These are phyloP conservation scores for Brienomyrus longianalis DNA, from an alignment of 2,113 vertebrate genomes.

Conservation along the genomic window DNA sequence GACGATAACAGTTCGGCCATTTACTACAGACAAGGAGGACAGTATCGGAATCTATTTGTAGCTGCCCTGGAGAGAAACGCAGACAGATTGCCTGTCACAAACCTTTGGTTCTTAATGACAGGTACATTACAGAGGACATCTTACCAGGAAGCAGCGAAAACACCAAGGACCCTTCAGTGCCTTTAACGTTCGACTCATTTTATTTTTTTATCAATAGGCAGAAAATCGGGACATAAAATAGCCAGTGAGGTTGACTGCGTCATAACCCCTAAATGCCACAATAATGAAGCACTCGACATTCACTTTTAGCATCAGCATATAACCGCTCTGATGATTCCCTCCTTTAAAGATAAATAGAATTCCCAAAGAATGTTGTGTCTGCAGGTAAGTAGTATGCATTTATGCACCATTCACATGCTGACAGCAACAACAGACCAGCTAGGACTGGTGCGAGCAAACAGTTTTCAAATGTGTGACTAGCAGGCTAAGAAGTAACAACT, in stretches of 20 bases:
- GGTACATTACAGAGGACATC: not conserved
- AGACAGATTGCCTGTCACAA: not conserved
- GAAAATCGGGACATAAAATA: not conserved
- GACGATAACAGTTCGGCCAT: not conserved
- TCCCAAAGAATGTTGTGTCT: not conserved
- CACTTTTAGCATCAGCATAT: not conserved
- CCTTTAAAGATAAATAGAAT: not conserved
- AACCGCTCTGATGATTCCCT: not conserved
- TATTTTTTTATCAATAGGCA: not conserved
- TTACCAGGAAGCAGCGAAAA: not conserved
- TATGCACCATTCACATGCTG: not conserved
- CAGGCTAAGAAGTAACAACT: not conserved
- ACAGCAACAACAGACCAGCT: not conserved
- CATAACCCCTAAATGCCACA: not conserved
- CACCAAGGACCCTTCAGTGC: not conserved
- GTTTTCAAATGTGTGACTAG: not conserved
- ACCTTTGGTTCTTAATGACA: not conserved
- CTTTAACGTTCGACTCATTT: not conserved
- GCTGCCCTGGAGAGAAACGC: not conserved
- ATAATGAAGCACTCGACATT: not conserved
- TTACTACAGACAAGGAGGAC: not conserved
- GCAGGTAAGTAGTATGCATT: not conserved
- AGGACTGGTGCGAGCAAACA: not conserved
- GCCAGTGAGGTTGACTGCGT: not conserved
- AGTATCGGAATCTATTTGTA: not conserved